These are phyloP conservation scores for Dysidea cf. avara DNA, from an alignment of 37 sponge, comb jelly and placozoan genomes.

Conservation along the genomic window DNA sequence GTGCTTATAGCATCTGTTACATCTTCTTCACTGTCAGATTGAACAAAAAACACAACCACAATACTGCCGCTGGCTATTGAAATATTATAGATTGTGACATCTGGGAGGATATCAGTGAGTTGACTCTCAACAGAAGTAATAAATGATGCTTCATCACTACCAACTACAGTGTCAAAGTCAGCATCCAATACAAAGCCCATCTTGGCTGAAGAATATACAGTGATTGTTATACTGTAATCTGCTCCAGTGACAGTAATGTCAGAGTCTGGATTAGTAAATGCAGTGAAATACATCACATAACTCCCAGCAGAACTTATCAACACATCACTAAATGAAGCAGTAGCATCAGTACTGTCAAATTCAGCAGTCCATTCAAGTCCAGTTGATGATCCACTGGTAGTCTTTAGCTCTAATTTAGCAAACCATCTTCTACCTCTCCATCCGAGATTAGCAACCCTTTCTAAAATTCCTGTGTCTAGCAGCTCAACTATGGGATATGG, in stretches of 20 bases:
- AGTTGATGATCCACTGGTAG: neutral
- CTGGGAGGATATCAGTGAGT: no score
- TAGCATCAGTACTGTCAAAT: conserved; percentile 18
- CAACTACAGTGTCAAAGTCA: conserved; percentile 15
- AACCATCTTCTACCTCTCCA: conserved; percentile 74
- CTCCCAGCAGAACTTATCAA: conserved; percentile 5
- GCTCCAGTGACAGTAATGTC: neutral
- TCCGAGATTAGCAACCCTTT: conserved; percentile 35
- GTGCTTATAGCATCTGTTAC: no score
- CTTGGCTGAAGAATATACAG: no score
- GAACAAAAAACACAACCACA: no score
- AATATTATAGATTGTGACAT: no score
- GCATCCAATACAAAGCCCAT: no score
- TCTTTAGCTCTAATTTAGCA: conserved; percentile 4
- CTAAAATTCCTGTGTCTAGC: conserved; percentile 18
- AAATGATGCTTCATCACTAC: conserved; percentile 5
- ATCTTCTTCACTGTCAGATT: no score
- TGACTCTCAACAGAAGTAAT: no score
- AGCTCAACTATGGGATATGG: conserved; percentile 48
- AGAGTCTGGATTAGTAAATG: conserved; percentile 36
- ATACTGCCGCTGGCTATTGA: no score
- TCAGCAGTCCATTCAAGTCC: conserved; percentile 17
- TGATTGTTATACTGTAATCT: conserved; percentile 8
- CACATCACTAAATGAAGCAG: conserved; percentile 52
- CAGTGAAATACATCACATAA: conserved; percentile 20